Base-by-base conservation (phyloP, 2,888 invertebrate genomes). In the Eueremaeus valkanovi region DNA sequence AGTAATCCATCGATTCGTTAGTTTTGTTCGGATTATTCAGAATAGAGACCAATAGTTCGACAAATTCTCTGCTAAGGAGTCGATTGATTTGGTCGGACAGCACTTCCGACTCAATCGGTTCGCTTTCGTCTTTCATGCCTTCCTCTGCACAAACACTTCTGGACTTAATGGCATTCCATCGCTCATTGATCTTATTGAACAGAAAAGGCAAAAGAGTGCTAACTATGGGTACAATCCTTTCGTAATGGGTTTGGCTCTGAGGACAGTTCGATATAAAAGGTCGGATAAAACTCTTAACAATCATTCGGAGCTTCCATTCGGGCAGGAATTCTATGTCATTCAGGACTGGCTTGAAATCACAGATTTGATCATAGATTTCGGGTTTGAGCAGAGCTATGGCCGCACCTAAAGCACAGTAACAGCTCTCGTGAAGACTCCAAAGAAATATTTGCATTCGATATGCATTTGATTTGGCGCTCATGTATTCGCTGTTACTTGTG, bases 401-500 rank as follows among this genome's bases (percentile, higher is more conserved):
- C 40, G 29, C 11, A 40, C 75, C 68, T 31, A 76, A 49, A n/a
- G 49, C 61, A n/a, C 27, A 27, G 13, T 29, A 73, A 40, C 58
- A 66, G 40, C 21, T 72, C 27, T 76, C 76, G n/a, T 76, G 74
- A 24, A 76, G 40, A 75, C 21, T 40, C 75, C 75, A 75, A 24
- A 73, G 3, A 72, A 73, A 76, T 6, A 27, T 63, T 73, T 75
- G 72, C 74, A 76, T 75, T 24, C 76, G 27, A 51, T 72, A 45
- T 21, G 58, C 66, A 16, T 29, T 49, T 16, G 63, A 40, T 42
- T 31, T 72, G 27, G 40, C 40, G n/a, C 9, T 29, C n/a, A 73
- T 16, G 27, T 42, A 31, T 31, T 45, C 55, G 31, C 36, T 40
- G 40, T 27, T 72, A n/a, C 36, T 29, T 8, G 29, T 21, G 36